phyloP scores from a whole-genome alignment of 1,140 invertebrate genomes.

The Hycleus phaleratus region DNA sequence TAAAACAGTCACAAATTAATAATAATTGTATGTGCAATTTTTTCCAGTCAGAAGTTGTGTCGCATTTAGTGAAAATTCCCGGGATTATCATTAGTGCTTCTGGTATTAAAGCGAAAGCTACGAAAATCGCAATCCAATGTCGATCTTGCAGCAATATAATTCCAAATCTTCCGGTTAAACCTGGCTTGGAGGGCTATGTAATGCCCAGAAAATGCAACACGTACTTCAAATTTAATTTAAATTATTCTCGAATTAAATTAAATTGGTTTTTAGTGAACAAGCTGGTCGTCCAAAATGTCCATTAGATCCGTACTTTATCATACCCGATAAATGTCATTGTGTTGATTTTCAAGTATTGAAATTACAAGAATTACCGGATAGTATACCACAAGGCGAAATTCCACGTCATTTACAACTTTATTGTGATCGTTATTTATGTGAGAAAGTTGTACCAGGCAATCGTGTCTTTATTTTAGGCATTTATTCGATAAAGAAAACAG shows the following conservation, averaged over 20 bases:
- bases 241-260: neutral
- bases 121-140: conserved; percentile 92
- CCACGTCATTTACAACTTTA: conserved; percentile 94
- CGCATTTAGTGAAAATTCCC: conserved; percentile 87
- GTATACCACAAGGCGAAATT: conserved; percentile 97
- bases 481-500: conserved; percentile 92
- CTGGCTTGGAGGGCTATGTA: conserved; percentile 94
- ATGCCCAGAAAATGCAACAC: conserved; percentile 91
- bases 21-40: neutral
- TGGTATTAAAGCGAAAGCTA: conserved; percentile 91
- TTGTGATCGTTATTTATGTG: conserved; percentile 89
- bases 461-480: conserved; percentile 90
- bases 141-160: conserved; percentile 85
- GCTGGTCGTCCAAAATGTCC: conserved; percentile 86
- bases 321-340: conserved; percentile 95
- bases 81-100: conserved; percentile 95
- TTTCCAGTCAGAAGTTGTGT: conserved; percentile 85
- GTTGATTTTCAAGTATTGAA: conserved; percentile 91
- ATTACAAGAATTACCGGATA: conserved; percentile 93
- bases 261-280: conserved; percentile 62
- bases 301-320: conserved; percentile 95
- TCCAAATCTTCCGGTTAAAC: conserved; percentile 83
- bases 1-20: conserved; percentile 7
- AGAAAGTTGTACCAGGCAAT: conserved; percentile 94
- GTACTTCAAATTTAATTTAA: conserved; percentile 49